Evolutionary conservation across 2,797 vertebrate species (phyloP).

Genomic region (Xenentodon cancila): DNA sequence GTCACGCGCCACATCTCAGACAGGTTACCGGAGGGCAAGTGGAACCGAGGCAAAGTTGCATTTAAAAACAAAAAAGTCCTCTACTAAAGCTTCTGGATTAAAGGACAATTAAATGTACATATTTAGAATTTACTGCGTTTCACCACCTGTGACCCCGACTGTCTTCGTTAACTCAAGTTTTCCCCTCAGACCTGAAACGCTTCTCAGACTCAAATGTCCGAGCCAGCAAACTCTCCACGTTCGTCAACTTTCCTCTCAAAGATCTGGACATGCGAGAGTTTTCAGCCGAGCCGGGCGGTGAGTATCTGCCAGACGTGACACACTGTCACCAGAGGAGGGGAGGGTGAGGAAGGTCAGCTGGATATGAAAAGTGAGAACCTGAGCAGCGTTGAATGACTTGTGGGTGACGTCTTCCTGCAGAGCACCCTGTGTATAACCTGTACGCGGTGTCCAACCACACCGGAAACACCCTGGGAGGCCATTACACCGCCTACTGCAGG

Average conservation of each 20-base stretch:
- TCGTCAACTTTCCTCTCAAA: slow-evolving; percentile 93
- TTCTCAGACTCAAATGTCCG: slow-evolving; percentile 92
- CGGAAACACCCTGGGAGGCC: slow-evolving; percentile 93
- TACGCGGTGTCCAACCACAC: slow-evolving; percentile 97
- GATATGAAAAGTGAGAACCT: not conserved
- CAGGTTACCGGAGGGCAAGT: no score
- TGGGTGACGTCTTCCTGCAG: slow-evolving; percentile 34
- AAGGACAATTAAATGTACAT: not conserved
- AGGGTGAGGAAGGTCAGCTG: no score
- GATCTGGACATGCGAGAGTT: slow-evolving; percentile 94
- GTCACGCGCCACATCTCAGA: no score
- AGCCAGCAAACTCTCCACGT: slow-evolving; percentile 93
- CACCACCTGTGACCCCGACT: not conserved
- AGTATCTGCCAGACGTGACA: slow-evolving; percentile 60
- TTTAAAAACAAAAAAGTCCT: no score
- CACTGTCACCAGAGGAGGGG: no score
- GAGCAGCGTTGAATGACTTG: not conserved
- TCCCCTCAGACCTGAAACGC: slow-evolving; percentile 91
- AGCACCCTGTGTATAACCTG: slow-evolving; percentile 91
- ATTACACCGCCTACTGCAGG: slow-evolving; percentile 95
- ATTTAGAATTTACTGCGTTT: no score
- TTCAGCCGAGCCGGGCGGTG: slow-evolving; percentile 88
- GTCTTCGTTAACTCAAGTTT: slow-evolving; percentile 78
- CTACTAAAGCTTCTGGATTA: no score
- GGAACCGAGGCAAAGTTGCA: no score